These are phyloP conservation scores for Pseudochromis fuscus DNA, from an alignment of 2,797 vertebrate species.

Conservation along the genomic window DNA sequence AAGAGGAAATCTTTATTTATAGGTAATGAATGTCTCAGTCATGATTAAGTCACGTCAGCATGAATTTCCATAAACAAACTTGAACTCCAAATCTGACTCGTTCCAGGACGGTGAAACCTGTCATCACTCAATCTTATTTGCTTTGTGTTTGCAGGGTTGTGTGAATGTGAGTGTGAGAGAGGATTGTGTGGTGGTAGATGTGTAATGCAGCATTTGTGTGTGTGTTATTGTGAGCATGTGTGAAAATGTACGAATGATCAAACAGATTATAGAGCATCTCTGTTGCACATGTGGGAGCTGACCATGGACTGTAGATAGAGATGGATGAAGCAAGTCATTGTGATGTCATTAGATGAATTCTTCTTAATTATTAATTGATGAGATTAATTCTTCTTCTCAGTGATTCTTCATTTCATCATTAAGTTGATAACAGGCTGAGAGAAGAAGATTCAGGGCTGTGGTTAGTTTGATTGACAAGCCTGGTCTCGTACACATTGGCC, in stretches of 20 bases:
- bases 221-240: background rate
- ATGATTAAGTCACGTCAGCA: no score
- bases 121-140: background rate
- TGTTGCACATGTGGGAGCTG: slow-evolving; percentile 10
- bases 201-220: background rate
- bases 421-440: no score
- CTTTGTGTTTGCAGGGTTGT: slow-evolving; percentile 20
- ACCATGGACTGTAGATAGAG: no score
- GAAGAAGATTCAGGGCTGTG: no score
- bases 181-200: background rate
- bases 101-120: slow-evolving; percentile 17
- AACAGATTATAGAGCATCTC: background rate
- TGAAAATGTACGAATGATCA: slow-evolving; percentile 1
- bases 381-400: no score
- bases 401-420: no score
- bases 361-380: no score
- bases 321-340: no score
- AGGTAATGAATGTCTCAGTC: no score
- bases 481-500: no score
- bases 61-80: background rate
- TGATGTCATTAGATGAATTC: no score
- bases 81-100: background rate
- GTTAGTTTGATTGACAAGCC: no score
- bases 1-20: background rate
- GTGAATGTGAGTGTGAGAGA: background rate